A percentile compares a stretch with the other conserved stretches of the same genome.
Evolutionary conservation across 2,888 invertebrate genomes (phyloP).

Genomic region (Antheraea yamamai): DNA sequence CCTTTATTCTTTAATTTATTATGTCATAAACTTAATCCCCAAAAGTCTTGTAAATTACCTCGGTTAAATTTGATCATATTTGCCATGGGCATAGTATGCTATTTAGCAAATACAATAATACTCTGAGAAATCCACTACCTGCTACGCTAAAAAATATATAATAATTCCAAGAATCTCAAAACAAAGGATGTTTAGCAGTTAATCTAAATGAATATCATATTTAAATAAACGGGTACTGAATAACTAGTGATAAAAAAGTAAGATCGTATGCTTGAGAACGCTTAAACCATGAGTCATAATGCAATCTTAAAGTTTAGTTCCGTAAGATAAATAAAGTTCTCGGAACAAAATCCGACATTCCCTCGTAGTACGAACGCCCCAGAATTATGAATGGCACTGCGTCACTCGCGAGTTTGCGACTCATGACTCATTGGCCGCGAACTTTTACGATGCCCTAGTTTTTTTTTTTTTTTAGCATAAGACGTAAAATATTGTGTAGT

Average conservation of each 20-base stretch:
- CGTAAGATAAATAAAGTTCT: constrained; percentile 42
- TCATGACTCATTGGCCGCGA: constrained; percentile 34
- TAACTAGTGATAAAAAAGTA: background rate
- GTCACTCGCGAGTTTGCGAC: constrained; percentile 45
- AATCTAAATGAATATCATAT: background rate
- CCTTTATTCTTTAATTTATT: background rate
- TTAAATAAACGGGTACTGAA: background rate
- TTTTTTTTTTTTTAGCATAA: constrained; percentile 9
- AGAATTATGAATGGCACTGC: constrained; percentile 45
- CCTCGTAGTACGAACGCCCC: constrained; percentile 38
- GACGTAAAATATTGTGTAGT: background rate
- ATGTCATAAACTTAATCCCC: no score
- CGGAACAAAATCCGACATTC: constrained; percentile 40
- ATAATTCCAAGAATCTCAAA: background rate
- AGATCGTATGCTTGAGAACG: background rate
- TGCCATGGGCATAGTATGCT: no score
- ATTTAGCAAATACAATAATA: no score
- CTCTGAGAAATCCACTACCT: no score
- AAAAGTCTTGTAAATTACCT: no score
- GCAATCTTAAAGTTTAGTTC: constrained; percentile 31
- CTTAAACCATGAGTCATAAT: constrained; percentile 16
- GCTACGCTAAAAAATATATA: background rate
- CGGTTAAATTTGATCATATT: no score
- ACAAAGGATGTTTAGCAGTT: background rate
- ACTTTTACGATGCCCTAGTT: constrained; percentile 33